These are phyloP conservation scores for Leptinotarsa defecta DNA, from an alignment of 1,140 invertebrate species.

Conservation along the genomic window DNA sequence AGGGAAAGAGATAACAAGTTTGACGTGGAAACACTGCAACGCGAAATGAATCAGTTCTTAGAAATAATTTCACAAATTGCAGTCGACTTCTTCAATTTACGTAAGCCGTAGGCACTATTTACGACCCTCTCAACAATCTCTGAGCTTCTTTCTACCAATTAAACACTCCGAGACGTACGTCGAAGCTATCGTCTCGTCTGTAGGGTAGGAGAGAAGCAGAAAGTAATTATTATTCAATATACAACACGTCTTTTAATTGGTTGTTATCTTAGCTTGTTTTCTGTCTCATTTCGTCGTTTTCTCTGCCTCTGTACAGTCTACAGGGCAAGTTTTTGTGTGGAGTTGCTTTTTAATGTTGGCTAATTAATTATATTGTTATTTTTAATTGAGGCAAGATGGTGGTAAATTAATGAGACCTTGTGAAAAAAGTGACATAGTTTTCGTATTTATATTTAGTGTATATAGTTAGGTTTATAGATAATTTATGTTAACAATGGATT, in stretches of 20 bases:
- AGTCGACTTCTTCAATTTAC: slow-evolving; percentile 49
- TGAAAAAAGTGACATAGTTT: slow-evolving; percentile 3
- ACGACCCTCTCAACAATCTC: background rate
- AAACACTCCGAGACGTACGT: background rate
- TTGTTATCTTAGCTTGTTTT: slow-evolving; percentile 47
- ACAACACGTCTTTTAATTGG: slow-evolving; percentile 55
- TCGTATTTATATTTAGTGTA: background rate
- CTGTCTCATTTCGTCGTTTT: slow-evolving; percentile 37
- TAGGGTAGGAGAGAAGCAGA: slow-evolving; percentile 39
- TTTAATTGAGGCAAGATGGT: slow-evolving; percentile 42
- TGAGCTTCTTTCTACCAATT: background rate
- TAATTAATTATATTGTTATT: slow-evolving; percentile 45
- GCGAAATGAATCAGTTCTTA: slow-evolving; percentile 37
- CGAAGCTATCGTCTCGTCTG: background rate
- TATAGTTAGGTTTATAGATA: too few species aligned
- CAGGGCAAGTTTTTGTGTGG: slow-evolving; percentile 38
- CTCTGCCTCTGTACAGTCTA: slow-evolving; percentile 31
- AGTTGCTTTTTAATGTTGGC: slow-evolving; percentile 32
- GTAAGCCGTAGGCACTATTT: slow-evolving; percentile 14
- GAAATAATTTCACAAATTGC: slow-evolving; percentile 55
- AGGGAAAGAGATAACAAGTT: background rate
- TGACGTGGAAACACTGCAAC: slow-evolving; percentile 18
- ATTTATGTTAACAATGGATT: too few species aligned
- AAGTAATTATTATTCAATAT: slow-evolving; percentile 54
- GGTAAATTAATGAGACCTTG: slow-evolving; percentile 9